phyloP scores from a whole-genome alignment of 2,797 vertebrate genomes.

The Microtus californicus region DNA sequence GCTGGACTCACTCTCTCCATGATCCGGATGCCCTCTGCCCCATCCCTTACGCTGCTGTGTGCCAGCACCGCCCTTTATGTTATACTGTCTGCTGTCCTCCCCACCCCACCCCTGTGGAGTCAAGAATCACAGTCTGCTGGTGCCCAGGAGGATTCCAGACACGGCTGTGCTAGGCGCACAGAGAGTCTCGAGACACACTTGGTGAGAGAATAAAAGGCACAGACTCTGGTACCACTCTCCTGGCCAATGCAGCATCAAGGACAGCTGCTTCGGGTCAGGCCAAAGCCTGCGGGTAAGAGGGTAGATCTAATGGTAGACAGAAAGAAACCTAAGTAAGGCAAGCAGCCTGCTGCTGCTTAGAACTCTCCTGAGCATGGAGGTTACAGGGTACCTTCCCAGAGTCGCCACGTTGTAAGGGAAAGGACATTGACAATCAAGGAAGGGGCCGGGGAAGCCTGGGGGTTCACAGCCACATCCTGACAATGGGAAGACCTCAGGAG shows the following conservation, averaged over 20 bases:
- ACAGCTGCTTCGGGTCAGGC: not conserved
- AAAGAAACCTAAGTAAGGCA: not conserved
- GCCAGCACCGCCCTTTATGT: not conserved
- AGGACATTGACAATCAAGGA: not conserved
- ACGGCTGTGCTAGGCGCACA: not conserved
- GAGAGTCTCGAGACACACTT: not conserved
- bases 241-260: not conserved
- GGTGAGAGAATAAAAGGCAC: not conserved
- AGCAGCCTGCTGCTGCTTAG: rapidly evolving
- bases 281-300: not conserved
- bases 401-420: not conserved
- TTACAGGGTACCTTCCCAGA: not conserved
- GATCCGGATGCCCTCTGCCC: not conserved
- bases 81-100: too few species aligned
- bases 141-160: not conserved
- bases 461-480: not conserved
- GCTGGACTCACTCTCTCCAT: not conserved
- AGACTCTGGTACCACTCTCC: not conserved
- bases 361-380: rapidly evolving
- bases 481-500: not conserved
- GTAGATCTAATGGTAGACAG: not conserved
- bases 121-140: not conserved
- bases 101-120: not conserved
- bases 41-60: not conserved
- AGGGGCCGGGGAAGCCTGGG: rapidly evolving